These are phyloP conservation scores for Drosophila pseudoananassae DNA, from an alignment of 1,140 invertebrate species.

Conservation along the genomic window DNA sequence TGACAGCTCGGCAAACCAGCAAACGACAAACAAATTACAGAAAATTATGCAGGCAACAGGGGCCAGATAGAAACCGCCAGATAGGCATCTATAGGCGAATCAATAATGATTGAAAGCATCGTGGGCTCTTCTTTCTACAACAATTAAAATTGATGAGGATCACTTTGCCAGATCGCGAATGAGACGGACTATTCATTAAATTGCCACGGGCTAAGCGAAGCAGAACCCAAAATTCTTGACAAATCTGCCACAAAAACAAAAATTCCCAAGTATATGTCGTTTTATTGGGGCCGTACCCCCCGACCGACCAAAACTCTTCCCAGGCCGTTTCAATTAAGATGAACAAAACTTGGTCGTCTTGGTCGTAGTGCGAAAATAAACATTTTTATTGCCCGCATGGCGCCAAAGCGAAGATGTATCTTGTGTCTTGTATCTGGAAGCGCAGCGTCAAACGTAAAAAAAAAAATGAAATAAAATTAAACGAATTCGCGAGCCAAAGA, in stretches of 20 bases:
- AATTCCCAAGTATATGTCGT: slow-evolving; percentile 11
- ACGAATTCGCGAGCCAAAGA: slow-evolving; percentile 29
- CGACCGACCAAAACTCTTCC: slow-evolving; percentile 10
- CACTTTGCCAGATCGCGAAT: slow-evolving; percentile 27
- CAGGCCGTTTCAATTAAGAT: slow-evolving; percentile 61
- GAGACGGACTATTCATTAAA: slow-evolving; percentile 42
- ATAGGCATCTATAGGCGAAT: slow-evolving; percentile 32
- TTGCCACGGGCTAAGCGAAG: slow-evolving; percentile 28
- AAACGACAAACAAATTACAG: slow-evolving; percentile 55
- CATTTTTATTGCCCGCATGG: slow-evolving; percentile 71
- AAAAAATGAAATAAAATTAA: slow-evolving; percentile 38
- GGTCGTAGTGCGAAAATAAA: slow-evolving; percentile 69
- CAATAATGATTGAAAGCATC: slow-evolving; percentile 65
- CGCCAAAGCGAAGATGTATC: slow-evolving; percentile 52
- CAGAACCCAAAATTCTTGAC: slow-evolving; percentile 38
- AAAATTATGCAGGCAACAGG: slow-evolving; percentile 56
- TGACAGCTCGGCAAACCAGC: slow-evolving; percentile 50
- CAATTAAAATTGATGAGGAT: slow-evolving; percentile 66
- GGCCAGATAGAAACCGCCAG: slow-evolving; percentile 15
- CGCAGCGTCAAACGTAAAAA: slow-evolving; percentile 44
- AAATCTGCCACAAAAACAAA: slow-evolving; percentile 39
- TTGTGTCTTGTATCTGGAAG: slow-evolving; percentile 39
- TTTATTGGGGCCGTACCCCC: slow-evolving; percentile 27
- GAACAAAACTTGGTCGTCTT: slow-evolving; percentile 64
- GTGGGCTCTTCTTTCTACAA: slow-evolving; percentile 28